Evolutionary conservation across 2,888 invertebrate species (phyloP).

Genomic region (Embidobia sp.): DNA sequence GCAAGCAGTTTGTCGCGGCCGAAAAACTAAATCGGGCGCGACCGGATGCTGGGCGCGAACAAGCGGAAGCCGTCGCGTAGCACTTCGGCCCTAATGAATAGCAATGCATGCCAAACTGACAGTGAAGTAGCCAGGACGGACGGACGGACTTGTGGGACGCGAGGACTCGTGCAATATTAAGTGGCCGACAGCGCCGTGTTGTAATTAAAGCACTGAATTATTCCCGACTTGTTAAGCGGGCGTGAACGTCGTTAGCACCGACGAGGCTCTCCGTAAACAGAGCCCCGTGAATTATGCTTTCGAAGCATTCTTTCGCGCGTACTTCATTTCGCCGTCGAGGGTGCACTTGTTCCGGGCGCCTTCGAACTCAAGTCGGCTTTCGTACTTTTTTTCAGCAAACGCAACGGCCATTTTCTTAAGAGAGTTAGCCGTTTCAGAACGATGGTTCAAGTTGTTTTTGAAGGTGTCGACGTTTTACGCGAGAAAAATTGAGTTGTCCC

Average conservation of each 20-base stretch:
- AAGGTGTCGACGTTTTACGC: no score
- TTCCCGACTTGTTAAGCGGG: constrained; percentile 74
- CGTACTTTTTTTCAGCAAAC: neutral
- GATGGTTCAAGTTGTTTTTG: no score
- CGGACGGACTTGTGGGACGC: constrained; percentile 30
- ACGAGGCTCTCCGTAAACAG: constrained; percentile 71
- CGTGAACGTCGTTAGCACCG: constrained; percentile 75
- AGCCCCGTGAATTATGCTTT: constrained; percentile 71
- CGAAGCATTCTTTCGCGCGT: constrained; percentile 42
- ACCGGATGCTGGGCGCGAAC: no score
- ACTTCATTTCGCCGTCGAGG: constrained; percentile 26
- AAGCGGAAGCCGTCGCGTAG: constrained; percentile 17
- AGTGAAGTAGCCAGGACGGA: constrained; percentile 65
- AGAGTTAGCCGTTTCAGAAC: neutral
- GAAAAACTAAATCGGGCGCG: neutral
- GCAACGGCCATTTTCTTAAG: constrained; percentile 5
- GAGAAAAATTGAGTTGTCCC: no score
- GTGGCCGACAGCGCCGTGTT: constrained; percentile 69
- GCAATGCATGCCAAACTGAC: constrained; percentile 67
- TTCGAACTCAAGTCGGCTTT: constrained; percentile 14
- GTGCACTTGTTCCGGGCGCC: constrained; percentile 15
- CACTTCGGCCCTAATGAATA: constrained; percentile 66
- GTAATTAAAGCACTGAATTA: constrained; percentile 79
- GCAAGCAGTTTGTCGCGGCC: neutral
- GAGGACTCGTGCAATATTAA: constrained; percentile 70